phyloP scores from a whole-genome alignment of 2,797 vertebrate genomes.

The Sebastiscus tertius region DNA sequence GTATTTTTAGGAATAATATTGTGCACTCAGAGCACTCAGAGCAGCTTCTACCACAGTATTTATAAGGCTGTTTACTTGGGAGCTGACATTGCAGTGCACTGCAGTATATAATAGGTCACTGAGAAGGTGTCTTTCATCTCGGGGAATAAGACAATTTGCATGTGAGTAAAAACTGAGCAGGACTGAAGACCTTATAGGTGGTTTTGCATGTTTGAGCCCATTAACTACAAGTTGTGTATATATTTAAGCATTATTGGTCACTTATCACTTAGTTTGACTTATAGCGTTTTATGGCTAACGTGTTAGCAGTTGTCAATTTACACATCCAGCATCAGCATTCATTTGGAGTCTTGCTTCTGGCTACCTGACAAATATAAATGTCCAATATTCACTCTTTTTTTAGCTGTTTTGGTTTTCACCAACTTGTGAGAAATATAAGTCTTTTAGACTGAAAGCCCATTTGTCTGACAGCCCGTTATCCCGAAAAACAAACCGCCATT shows the following conservation, averaged over 20 bases:
- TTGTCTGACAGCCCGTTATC: too few species aligned
- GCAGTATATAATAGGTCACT: constrained; percentile 38
- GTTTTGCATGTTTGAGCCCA: neutral
- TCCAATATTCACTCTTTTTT: neutral
- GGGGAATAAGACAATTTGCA: neutral
- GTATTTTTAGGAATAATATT: constrained; percentile 3
- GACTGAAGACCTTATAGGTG: neutral
- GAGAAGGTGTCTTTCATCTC: constrained; percentile 11
- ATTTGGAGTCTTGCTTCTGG: too few species aligned
- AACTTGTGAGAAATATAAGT: neutral
- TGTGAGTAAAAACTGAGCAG: neutral
- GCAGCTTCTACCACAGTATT: constrained; percentile 11
- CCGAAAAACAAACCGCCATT: too few species aligned
- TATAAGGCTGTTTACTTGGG: constrained; percentile 30
- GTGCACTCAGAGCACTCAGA: constrained; percentile 1
- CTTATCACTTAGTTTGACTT: neutral
- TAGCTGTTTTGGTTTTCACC: neutral
- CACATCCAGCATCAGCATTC: neutral
- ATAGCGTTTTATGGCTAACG: neutral
- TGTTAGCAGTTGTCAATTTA: too few species aligned
- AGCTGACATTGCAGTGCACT: constrained; percentile 43
- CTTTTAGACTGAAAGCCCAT: neutral
- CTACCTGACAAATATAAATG: too few species aligned
- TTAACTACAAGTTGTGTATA: neutral
- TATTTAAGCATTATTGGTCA: neutral